These are phyloP conservation scores for rabbit (Oryctolagus cuniculus) DNA, from an alignment of 2,113 vertebrate species.

Conservation along the genomic window mOryCun1.1 NC_091435.1:137391501-137392000, in stretches of 20 bases:
- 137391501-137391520: not conserved
- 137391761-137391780: not conserved
- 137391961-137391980: no score
- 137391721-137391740: not conserved
- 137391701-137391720: not conserved
- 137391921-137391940: not conserved
- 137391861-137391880: not conserved
- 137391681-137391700: not conserved
- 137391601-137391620: not conserved
- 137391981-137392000: no score
- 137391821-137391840: not conserved
- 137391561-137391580: not conserved
- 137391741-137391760: not conserved
- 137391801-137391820: not conserved
- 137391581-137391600: not conserved
- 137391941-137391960: not conserved
- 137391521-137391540: not conserved
- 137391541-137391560: not conserved
- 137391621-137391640: not conserved
- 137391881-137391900: not conserved
- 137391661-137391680: not conserved
- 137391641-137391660: not conserved
- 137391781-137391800: not conserved
- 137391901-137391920: not conserved
- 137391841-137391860: conserved; percentile 6